Base-by-base conservation (phyloP, 1,140 invertebrate species). In the Camponotus vicinus region DNA sequence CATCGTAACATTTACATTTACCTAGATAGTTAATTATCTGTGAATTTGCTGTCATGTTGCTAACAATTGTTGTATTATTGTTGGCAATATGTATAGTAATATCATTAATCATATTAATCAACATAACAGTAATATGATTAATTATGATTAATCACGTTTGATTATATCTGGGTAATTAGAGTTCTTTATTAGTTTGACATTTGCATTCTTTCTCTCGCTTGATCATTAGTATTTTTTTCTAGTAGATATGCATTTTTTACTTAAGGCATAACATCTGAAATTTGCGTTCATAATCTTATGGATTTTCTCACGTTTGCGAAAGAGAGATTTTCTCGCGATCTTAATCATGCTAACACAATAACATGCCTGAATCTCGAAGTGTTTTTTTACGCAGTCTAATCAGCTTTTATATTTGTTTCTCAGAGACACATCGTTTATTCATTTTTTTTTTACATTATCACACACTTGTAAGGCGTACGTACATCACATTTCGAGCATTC, bases 401-500 rank as follows among this genome's bases (percentile, higher is more conserved):
- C 37, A 80, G 78, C 78, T 80, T 70, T 57, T 80, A 42, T 21
- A 80, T 80, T 42, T 32, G 21, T 70, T 70, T 73, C 55, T 34
- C 40, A 73, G 69, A 18, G 4, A 52, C 49, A 9, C 79, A 75
- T 75, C 45, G 37, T 83, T 75, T 27, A 49, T 75, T 82, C 11
- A 78, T 77, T 52, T 42, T 83, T 83, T 61, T 52, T 45, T 69
- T 37, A 63, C 34, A 83, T 75, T 85, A 34, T 77, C 52, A 67
- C 45, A 49, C 84, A 66, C 55, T 85, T 76, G 21, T 61, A 2
- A 78, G 13, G 27, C 27, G 6, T 63, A 66, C 64, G 66, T 86
- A 77, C 87, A 32, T 86, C 85, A 90, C 84, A 73, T 84, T 86
- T 49, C 55, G 83, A 83, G 77, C 83, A 79, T 80, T 34, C 57